A percentile compares a stretch with the other conserved stretches of the same genome.
Conservation (phyloP, 1,140 invertebrate genomes). For the Thaumetopoea pityocampa region DNA sequence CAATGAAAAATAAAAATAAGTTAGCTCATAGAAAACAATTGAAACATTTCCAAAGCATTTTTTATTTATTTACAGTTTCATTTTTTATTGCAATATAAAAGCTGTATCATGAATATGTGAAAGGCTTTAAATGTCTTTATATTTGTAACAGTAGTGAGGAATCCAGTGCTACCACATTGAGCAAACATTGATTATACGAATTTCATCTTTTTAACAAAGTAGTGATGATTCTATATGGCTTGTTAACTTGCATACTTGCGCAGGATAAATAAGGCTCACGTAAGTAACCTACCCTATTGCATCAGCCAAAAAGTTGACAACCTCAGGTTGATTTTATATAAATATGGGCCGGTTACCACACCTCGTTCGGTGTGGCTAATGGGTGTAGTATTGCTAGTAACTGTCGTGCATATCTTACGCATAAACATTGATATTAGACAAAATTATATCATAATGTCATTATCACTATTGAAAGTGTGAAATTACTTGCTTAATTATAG, state of each 20-base stretch:
- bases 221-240: conserved; percentile 35
- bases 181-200: conserved; percentile 4
- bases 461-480: no score
- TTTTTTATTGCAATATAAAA: no score
- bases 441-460: background rate
- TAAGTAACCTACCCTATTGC: conserved; percentile 54
- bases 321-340: conserved; percentile 42
- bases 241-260: conserved; percentile 22
- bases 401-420: conserved; percentile 2
- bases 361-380: conserved; percentile 17
- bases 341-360: conserved; percentile 22
- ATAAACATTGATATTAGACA: conserved; percentile 1
- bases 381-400: background rate
- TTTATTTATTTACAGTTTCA: no score
- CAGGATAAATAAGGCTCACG: conserved; percentile 48
- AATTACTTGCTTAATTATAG: no score
- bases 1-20: no score
- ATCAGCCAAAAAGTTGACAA: conserved; percentile 53
- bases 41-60: no score
- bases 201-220: conserved; percentile 22
- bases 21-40: no score
- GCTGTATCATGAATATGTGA: no score
- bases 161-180: conserved; percentile 7
- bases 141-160: no score
- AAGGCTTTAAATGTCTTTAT: no score